Evolutionary conservation across 2,888 invertebrate species (phyloP), one percentile per base, ranked within the genome.

Genomic region (Dolichopus griseipennis): DNA sequence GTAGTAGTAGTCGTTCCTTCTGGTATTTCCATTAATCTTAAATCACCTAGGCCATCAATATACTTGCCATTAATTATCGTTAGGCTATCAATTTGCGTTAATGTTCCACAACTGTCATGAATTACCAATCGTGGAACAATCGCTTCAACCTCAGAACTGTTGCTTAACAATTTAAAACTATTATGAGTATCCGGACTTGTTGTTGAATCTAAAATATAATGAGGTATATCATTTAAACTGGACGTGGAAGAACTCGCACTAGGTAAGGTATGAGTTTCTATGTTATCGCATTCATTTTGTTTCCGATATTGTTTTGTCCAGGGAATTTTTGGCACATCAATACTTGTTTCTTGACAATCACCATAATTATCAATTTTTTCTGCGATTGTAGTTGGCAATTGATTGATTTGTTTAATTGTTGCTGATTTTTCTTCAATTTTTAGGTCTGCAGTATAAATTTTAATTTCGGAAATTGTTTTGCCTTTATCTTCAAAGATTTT

Each of bases 101-200:
- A 78, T 71, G 88, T 87, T 0, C 89, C 90, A 61, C 87, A 86
- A 66, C 86, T 89, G 72, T 90, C 87, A 76, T 90, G 90, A 12
- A 91, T 87, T 78, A 91, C 90, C 0, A 91, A 80, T 67, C 90
- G 83, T 0, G 92, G 91, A 1, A 69, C 77, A 77, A 68, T 77
- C 78, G 63, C 74, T 75, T 72, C 72, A 0, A 72, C 72, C 0
- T 69, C 68, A 27, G 64, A 61, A 1, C 63, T 66, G 9, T 62
- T 62, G n/a, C 67, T 65, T n/a, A 68, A 67, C 6, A 52, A 52
- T 18, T 52, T 52, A 18, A 52, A 52, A 61, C 72, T 72, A 9
- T 79, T 79, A 67, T 80, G 80, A 0, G 81, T 82, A 34, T 82
- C 82, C 1, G 82, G 82, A 75, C 82, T 82, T 34, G 82, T 82